phyloP scores from a whole-genome alignment of 2,113 vertebrate genomes.

The Narcine bancroftii region DNA sequence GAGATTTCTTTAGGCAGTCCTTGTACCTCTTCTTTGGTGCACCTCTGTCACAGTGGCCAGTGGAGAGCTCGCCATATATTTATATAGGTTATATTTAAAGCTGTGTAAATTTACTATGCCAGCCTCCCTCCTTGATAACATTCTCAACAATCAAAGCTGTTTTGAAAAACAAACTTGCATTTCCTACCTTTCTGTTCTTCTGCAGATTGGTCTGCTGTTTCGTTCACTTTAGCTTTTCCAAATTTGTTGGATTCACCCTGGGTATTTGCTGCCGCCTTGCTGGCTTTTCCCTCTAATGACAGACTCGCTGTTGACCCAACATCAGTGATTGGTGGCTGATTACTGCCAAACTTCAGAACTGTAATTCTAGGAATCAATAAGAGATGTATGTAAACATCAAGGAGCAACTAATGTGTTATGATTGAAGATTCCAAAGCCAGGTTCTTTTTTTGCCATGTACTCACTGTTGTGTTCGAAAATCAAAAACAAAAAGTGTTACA shows the following conservation, averaged over 20 bases:
- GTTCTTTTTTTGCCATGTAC: constrained; percentile 43
- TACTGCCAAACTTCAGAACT: neutral
- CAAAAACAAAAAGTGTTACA: constrained; percentile 61
- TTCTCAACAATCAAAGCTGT: neutral
- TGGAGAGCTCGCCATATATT: no score
- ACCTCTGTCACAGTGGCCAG: no score
- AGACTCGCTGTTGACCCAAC: neutral
- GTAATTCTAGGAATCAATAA: constrained; percentile 18
- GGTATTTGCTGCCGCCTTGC: neutral
- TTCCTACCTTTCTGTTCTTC: neutral
- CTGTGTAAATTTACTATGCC: neutral
- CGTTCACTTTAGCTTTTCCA: neutral
- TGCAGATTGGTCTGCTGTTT: neutral
- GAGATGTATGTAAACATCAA: neutral
- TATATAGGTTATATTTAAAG: no score
- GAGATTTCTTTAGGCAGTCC: no score
- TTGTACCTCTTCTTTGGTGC: no score
- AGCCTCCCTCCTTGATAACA: neutral
- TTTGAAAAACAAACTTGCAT: neutral
- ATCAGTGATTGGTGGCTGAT: neutral
- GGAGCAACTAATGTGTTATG: neutral
- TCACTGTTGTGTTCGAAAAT: constrained; percentile 57
- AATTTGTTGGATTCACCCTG: neutral
- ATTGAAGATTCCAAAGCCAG: neutral
- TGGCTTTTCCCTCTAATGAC: neutral